phyloP scores from a whole-genome alignment of 2,113 vertebrate genomes.

The Nansenia antarctica region DNA sequence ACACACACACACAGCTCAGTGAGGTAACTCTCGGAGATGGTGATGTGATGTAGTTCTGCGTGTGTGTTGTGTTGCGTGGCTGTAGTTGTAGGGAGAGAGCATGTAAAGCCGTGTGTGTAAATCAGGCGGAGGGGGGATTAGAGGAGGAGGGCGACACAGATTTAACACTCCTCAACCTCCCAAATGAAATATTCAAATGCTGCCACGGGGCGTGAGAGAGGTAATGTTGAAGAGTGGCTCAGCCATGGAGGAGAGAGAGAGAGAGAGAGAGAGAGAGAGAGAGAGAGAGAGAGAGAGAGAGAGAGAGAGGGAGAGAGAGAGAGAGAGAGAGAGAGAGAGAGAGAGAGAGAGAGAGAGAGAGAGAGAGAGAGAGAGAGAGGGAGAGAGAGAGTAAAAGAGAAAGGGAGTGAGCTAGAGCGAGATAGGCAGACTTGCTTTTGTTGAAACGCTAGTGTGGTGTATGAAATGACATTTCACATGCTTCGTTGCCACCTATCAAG shows the following conservation, averaged over 20 bases:
- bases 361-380: no score
- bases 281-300: no score
- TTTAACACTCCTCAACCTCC: slow-evolving; percentile 4
- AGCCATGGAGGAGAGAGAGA: background rate
- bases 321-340: no score
- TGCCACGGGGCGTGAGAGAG: background rate
- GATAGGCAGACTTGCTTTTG: no score
- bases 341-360: no score
- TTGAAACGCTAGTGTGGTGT: background rate
- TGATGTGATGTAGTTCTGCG: background rate
- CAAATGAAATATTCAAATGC: slow-evolving; percentile 8
- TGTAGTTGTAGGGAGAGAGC: slow-evolving; percentile 4
- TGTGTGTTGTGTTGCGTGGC: background rate
- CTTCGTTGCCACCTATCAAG: background rate
- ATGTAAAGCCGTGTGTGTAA: background rate
- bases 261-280: no score
- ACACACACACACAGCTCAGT: no score
- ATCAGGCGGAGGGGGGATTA: slow-evolving; percentile 10
- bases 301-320: no score
- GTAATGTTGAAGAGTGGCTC: background rate
- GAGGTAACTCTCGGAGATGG: background rate
- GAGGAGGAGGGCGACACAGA: background rate
- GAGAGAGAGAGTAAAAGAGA: no score
- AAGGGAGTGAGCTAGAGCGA: no score
- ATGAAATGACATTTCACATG: slow-evolving; percentile 4